Base-by-base conservation (phyloP, 2,888 invertebrate species). In the Chloroclysta siterata region DNA sequence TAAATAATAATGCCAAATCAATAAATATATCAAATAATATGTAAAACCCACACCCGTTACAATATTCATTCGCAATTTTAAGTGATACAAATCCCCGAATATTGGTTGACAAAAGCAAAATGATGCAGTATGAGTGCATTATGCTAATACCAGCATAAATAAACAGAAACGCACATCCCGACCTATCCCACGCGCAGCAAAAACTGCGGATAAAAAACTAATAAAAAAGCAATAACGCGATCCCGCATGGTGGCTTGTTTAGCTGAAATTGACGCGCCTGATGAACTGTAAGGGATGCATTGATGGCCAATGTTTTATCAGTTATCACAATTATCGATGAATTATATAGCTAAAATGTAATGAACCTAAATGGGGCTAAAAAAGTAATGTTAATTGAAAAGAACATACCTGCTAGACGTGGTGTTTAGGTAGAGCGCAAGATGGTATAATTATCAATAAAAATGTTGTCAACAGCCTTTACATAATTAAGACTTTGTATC, bases 91-190 rank as follows among this genome's bases (percentile, higher is more conserved):
- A 82, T 78, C 71, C 64, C 72, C 71, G 78, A 76, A 84, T 89
- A 90, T 89, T 88, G 83, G 66, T 69, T 63, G 77, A 88, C 87
- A 87, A 84, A 79, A 70, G 60, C 33, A 75, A 79, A 79, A 77
- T 75, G 78, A 76, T 73, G 77, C 74, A 85, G n/a, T 77, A 85
- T 85, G 83, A 83, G 80, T 74, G 80, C 79, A 91, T 88, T 90
- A 93, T 92, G 91, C 85, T 91, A 91, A 92, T 93, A 93, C 93
- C 93, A 93, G 93, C 93, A 93, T 93, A 87, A 85, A 84, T 80
- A 81, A 70, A 72, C 62, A 57, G 63, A 65, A 65, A 54, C 57
- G 65, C 68, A 73, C 72, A 78, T 76, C 87, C 82, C 85, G 89
- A 90, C 89, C 89, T 90, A 91, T 92, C 93, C 91, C 91, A 92